phyloP scores from a whole-genome alignment of 2,888 invertebrate genomes.

The Deilephila porcellus region DNA sequence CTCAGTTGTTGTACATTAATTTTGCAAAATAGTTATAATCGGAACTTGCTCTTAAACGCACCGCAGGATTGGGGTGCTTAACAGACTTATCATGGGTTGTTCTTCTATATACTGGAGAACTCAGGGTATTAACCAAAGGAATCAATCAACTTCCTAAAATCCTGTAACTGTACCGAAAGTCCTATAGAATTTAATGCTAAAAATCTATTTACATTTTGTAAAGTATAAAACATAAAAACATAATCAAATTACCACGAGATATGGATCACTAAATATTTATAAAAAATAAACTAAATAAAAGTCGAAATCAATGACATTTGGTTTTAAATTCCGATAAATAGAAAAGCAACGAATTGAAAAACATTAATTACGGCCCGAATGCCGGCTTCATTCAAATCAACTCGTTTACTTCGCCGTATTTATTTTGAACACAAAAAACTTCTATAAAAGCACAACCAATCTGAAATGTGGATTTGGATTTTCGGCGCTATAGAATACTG shows the following conservation, averaged over 20 bases:
- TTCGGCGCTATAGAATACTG: background rate
- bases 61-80: too few relatives aligned
- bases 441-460: constrained; percentile 3
- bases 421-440: constrained; percentile 10
- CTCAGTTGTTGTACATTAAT: too few relatives aligned
- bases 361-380: constrained; percentile 22
- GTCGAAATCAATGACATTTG: background rate
- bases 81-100: too few relatives aligned
- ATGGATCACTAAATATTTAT: background rate
- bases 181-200: too few relatives aligned
- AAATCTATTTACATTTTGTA: background rate
- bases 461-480: constrained; percentile 17
- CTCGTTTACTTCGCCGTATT: constrained; percentile 15
- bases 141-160: too few relatives aligned
- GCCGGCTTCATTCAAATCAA: constrained; percentile 11
- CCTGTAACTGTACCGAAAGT: too few relatives aligned
- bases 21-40: too few relatives aligned
- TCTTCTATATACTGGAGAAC: too few relatives aligned
- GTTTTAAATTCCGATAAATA: constrained; percentile 16
- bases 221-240: background rate
- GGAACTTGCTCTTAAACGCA: too few relatives aligned
- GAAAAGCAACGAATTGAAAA: constrained; percentile 21
- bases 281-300: background rate
- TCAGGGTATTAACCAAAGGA: too few relatives aligned
- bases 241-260: background rate